These are phyloP conservation scores for Plodia interpunctella DNA, from an alignment of 1,140 invertebrate genomes.

Conservation along the genomic window DNA sequence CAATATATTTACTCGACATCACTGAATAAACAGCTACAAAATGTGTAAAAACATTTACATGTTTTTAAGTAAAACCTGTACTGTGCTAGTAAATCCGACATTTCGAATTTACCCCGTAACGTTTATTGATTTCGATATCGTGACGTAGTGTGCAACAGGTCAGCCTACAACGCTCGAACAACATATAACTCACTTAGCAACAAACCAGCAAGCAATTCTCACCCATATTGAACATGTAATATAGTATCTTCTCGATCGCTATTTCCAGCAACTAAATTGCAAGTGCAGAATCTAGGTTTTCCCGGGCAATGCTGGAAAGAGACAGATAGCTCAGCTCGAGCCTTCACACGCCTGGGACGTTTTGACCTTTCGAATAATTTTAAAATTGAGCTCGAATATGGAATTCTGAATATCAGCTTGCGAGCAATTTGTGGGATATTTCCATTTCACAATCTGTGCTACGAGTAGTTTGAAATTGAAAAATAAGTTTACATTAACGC, in stretches of 20 bases:
- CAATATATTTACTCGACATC: too few relatives aligned
- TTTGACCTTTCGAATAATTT: constrained; percentile 35
- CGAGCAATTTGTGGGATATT: background rate
- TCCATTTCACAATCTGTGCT: too few relatives aligned
- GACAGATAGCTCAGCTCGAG: constrained; percentile 43
- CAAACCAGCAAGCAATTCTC: constrained; percentile 8
- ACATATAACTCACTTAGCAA: constrained; percentile 12
- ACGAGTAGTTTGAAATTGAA: too few relatives aligned
- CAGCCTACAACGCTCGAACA: constrained; percentile 24
- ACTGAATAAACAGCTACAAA: too few relatives aligned
- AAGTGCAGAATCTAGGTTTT: constrained; percentile 56
- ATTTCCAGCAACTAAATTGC: constrained; percentile 21
- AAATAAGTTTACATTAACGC: too few relatives aligned
- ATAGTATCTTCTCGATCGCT: constrained; percentile 35
- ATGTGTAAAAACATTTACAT: too few relatives aligned
- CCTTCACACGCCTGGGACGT: constrained; percentile 11
- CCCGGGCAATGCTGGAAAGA: constrained; percentile 50
- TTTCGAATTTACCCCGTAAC: constrained; percentile 6
- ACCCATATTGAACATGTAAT: constrained; percentile 17
- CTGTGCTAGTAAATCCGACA: background rate
- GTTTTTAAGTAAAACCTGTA: background rate
- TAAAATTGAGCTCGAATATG: constrained; percentile 9
- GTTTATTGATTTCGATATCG: constrained; percentile 47
- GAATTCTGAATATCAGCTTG: background rate
- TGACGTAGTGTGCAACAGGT: constrained; percentile 53